Evolutionary conservation across 2,113 vertebrate genomes (phyloP).

Genomic region (Corynorhinus townsendii): DNA sequence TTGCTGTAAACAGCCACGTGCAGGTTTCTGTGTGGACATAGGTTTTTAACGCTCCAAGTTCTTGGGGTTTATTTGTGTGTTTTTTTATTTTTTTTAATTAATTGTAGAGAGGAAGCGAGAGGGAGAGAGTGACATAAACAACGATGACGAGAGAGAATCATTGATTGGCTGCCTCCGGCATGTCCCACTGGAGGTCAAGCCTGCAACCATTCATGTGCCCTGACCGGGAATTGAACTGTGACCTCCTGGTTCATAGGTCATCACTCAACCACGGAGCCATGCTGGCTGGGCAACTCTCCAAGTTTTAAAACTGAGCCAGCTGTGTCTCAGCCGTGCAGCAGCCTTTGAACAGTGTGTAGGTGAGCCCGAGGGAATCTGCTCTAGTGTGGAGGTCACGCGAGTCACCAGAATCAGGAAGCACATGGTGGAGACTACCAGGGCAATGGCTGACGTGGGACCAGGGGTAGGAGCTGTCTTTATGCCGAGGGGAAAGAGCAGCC

Average conservation of each 20-base stretch:
- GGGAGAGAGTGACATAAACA: too few relatives aligned
- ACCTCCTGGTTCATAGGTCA: too few relatives aligned
- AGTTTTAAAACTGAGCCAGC: neutral
- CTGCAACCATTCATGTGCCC: too few relatives aligned
- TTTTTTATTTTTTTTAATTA: too few relatives aligned
- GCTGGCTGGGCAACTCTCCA: neutral
- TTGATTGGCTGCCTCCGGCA: too few relatives aligned
- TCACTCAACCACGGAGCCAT: too few relatives aligned
- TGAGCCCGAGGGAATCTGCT: neutral
- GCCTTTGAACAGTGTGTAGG: fast-evolving
- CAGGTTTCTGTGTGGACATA: neutral
- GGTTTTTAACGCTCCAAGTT: neutral
- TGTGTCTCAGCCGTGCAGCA: neutral
- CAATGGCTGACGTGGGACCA: neutral
- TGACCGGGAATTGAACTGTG: too few relatives aligned
- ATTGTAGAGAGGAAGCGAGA: too few relatives aligned
- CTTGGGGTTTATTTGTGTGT: too few relatives aligned
- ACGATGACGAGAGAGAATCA: too few relatives aligned
- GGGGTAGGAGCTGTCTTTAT: neutral
- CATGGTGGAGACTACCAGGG: neutral
- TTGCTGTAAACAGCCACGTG: neutral
- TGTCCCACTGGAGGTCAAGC: too few relatives aligned
- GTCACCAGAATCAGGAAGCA: neutral
- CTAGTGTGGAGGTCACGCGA: neutral
- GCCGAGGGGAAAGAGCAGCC: neutral